phyloP scores from a whole-genome alignment of 1,140 invertebrate genomes.

The Colletes gigas region DNA sequence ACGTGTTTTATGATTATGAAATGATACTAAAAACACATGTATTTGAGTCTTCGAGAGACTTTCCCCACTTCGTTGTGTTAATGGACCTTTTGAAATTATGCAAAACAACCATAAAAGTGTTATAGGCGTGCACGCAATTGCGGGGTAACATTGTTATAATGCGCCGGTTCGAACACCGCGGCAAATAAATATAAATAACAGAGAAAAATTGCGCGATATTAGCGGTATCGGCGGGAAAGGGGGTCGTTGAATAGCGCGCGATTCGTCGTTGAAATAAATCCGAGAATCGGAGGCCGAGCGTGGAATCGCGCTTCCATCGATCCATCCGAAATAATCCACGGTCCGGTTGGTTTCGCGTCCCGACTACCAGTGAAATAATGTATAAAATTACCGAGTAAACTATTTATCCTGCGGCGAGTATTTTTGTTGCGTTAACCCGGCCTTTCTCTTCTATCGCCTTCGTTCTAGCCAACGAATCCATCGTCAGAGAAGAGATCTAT shows the following conservation, averaged over 20 bases:
- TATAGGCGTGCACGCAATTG: not conserved
- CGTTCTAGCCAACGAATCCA: no score
- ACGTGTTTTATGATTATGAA: no score
- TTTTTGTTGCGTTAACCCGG: slow-evolving; percentile 17
- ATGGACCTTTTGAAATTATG: no score
- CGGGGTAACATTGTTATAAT: slow-evolving; percentile 1
- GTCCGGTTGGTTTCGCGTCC: not conserved
- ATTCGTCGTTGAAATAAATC: slow-evolving; percentile 29
- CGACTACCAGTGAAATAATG: slow-evolving; percentile 20
- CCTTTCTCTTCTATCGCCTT: no score
- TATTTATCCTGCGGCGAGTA: slow-evolving; percentile 10
- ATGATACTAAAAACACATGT: no score
- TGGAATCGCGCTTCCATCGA: slow-evolving; percentile 31
- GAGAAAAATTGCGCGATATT: slow-evolving; percentile 32
- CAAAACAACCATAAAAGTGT: no score
- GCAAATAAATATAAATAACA: slow-evolving; percentile 26
- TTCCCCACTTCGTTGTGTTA: no score
- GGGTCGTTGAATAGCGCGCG: not conserved
- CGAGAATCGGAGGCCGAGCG: slow-evolving; percentile 4
- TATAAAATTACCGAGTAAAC: slow-evolving; percentile 20
- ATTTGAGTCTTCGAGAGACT: no score
- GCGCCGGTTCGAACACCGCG: no score
- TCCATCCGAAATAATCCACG: slow-evolving; percentile 44
- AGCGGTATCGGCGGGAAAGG: not conserved
- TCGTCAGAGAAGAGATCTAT: not conserved